Conservation (phyloP, 1,140 invertebrate species). For the Brevipalpus yothersi region DNA sequence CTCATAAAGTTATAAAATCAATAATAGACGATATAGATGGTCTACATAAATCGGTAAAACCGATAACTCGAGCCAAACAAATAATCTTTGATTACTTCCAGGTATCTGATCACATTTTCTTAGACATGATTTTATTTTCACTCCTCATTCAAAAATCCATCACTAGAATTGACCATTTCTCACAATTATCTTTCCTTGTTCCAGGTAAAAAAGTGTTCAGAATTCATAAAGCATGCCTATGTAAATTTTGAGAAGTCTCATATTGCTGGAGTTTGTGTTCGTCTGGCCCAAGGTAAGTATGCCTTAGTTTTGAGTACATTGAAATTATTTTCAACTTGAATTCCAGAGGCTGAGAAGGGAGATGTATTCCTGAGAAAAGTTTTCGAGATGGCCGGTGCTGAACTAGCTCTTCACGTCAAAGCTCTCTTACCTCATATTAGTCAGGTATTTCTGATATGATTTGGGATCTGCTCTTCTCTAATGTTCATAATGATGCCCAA, state of each 20-base stretch:
- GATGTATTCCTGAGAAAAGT: conserved; percentile 43
- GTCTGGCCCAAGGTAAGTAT: conserved; percentile 28
- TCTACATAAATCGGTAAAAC: conserved; percentile 32
- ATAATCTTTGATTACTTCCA: conserved; percentile 52
- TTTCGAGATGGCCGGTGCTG: conserved; percentile 47
- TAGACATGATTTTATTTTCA: too few species aligned
- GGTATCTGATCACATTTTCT: conserved; percentile 20
- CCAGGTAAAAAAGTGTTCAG: conserved; percentile 23
- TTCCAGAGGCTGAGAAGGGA: conserved; percentile 23
- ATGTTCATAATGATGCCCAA: background rate
- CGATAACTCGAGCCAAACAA: conserved; percentile 40
- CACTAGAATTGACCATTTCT: background rate
- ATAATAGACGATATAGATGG: conserved; percentile 71
- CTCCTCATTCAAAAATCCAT: too few species aligned
- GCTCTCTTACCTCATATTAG: conserved; percentile 44
- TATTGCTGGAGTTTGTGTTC: conserved; percentile 48
- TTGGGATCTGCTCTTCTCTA: background rate
- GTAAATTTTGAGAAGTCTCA: conserved; percentile 53
- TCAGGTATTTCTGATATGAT: conserved; percentile 20
- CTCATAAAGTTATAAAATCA: conserved; percentile 53
- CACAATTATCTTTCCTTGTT: background rate
- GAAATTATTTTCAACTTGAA: too few species aligned
- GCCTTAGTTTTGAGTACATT: background rate
- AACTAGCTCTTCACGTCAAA: conserved; percentile 42
- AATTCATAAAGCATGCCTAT: conserved; percentile 48